Evolutionary conservation across 2,888 invertebrate species (phyloP).

Genomic region (Pseudococcus longispinus): DNA sequence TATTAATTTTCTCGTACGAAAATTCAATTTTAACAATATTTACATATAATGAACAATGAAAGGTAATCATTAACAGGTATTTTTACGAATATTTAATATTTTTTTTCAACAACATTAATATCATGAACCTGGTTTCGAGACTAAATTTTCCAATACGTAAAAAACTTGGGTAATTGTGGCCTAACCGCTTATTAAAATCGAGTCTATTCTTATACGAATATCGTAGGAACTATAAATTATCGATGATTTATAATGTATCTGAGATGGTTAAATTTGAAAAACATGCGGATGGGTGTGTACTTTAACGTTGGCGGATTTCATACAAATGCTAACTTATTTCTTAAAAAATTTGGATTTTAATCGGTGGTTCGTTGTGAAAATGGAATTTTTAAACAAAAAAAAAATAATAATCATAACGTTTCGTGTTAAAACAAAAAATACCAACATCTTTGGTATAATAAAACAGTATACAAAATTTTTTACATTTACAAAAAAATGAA

Average conservation of each 20-base stretch:
- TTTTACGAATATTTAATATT: background rate
- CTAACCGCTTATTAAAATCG: background rate
- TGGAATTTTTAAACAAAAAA: background rate
- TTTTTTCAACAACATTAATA: background rate
- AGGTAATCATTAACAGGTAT: background rate
- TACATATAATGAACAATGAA: conserved; percentile 35
- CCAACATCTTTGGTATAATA: conserved; percentile 5
- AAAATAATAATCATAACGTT: background rate
- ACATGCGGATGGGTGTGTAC: background rate
- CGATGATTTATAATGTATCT: background rate
- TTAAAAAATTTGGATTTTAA: background rate
- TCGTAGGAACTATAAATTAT: background rate
- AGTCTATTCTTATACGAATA: background rate
- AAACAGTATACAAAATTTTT: background rate
- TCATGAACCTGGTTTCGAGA: background rate
- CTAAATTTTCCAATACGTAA: background rate
- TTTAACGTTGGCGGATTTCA: background rate
- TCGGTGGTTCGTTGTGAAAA: background rate
- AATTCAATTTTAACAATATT: conserved; percentile 39
- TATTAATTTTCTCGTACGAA: conserved; percentile 25
- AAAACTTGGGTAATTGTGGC: background rate
- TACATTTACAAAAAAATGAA: background rate
- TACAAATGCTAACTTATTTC: background rate
- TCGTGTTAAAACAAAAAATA: background rate
- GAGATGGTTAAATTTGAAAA: background rate